Percentiles rank a stretch among this genome's conserved stretches.
Evolutionary conservation across 1,140 invertebrate genomes (phyloP).

Genomic region (Manduca sexta): DNA sequence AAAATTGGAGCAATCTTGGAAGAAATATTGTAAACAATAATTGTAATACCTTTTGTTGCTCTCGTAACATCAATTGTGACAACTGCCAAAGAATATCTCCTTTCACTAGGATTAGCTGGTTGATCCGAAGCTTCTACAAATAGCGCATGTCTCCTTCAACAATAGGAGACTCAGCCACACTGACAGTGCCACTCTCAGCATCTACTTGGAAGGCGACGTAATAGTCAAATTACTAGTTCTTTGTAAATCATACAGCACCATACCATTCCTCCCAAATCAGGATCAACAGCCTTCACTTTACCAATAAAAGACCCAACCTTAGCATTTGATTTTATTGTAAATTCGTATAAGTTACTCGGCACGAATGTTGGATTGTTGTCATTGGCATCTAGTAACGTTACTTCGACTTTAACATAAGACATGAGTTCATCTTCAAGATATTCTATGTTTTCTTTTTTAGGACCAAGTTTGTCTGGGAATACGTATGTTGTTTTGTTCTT

Average conservation of each 20-base stretch:
- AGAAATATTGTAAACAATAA: no score
- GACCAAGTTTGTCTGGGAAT: slow-evolving; percentile 65
- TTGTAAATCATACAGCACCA: slow-evolving; percentile 85
- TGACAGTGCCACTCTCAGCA: slow-evolving; percentile 80
- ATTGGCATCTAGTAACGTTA: slow-evolving; percentile 88
- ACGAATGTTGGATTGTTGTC: slow-evolving; percentile 91
- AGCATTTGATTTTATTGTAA: slow-evolving; percentile 80
- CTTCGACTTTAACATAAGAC: slow-evolving; percentile 83
- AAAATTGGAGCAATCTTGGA: no score
- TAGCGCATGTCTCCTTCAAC: slow-evolving; percentile 80
- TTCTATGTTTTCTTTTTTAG: slow-evolving; percentile 57
- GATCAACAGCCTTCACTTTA: slow-evolving; percentile 84
- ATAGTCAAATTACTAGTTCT: slow-evolving; percentile 78
- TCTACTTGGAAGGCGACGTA: slow-evolving; percentile 81
- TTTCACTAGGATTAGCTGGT: slow-evolving; percentile 86
- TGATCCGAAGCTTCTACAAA: slow-evolving; percentile 89
- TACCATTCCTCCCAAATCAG: slow-evolving; percentile 85
- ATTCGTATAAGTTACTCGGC: slow-evolving; percentile 86
- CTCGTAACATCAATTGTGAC: slow-evolving; percentile 82
- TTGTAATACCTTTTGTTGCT: slow-evolving; percentile 69
- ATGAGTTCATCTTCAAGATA: slow-evolving; percentile 60
- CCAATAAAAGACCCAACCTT: slow-evolving; percentile 81
- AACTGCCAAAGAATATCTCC: slow-evolving; percentile 86
- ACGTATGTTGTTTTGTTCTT: slow-evolving; percentile 67
- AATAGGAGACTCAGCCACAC: slow-evolving; percentile 79